These are phyloP conservation scores for Drosophila biarmipes DNA, from an alignment of 1,140 invertebrate species.

Conservation along the genomic window DNA sequence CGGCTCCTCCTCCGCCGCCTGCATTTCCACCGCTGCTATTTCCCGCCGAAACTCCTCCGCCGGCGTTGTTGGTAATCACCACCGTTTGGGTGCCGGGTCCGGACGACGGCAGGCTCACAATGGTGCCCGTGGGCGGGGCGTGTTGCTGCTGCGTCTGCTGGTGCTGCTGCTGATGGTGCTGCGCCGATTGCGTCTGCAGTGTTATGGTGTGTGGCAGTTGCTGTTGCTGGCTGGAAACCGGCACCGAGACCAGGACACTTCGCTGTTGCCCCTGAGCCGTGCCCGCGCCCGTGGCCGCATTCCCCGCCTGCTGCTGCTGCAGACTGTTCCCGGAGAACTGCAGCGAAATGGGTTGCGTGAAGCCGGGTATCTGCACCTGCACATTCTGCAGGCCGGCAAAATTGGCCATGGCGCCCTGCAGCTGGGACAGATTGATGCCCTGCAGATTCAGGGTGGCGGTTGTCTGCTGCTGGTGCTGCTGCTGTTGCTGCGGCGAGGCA, in stretches of 20 bases:
- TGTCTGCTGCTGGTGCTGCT: slow-evolving; percentile 64
- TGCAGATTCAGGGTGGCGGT: slow-evolving; percentile 87
- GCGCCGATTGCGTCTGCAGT: slow-evolving; percentile 55
- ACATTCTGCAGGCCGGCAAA: slow-evolving; percentile 92
- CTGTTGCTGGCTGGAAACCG: slow-evolving; percentile 78
- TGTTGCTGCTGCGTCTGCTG: slow-evolving; percentile 59
- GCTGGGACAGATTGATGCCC: slow-evolving; percentile 91
- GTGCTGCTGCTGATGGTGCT: slow-evolving; percentile 64
- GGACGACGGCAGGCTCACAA: slow-evolving; percentile 69
- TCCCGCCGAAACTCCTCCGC: slow-evolving; percentile 34
- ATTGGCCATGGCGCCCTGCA: slow-evolving; percentile 88
- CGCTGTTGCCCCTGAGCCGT: slow-evolving; percentile 59
- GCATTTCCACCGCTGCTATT: slow-evolving; percentile 23
- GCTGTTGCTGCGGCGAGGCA: slow-evolving; percentile 74
- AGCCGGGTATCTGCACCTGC: slow-evolving; percentile 91
- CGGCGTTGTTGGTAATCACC: slow-evolving; percentile 85
- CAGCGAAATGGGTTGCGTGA: slow-evolving; percentile 91
- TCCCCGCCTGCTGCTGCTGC: slow-evolving; percentile 82
- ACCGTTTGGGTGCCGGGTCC: slow-evolving; percentile 86
- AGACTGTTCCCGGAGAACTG: slow-evolving; percentile 86
- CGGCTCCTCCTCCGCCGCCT: slow-evolving; percentile 51
- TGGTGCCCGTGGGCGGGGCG: slow-evolving; percentile 71
- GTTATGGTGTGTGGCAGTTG: slow-evolving; percentile 71
- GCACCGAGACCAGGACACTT: slow-evolving; percentile 78
- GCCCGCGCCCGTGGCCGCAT: slow-evolving; percentile 84